A percentile compares a stretch with the other conserved stretches of the same genome.
phyloP scores from a whole-genome alignment of 2,113 vertebrate species.

The Xyliphius kryptos region DNA sequence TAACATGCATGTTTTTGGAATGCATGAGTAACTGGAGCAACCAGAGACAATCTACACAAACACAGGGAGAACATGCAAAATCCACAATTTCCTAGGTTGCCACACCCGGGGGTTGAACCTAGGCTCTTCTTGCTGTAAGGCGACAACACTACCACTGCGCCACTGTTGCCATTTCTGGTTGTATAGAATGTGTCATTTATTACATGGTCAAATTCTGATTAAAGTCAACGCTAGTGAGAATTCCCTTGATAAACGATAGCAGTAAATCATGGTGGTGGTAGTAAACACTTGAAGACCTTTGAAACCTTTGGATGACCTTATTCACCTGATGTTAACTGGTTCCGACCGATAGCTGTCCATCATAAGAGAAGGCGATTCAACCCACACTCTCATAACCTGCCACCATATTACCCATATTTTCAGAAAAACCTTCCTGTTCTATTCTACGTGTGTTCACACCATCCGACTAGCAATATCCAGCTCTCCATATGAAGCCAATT shows the following conservation, averaged over 20 bases:
- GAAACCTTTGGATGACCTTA: neutral
- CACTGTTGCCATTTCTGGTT: too few relatives aligned
- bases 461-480: slow-evolving; percentile 11
- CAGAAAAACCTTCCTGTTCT: slow-evolving; percentile 2
- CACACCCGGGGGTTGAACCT: too few relatives aligned
- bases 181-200: neutral
- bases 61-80: too few relatives aligned
- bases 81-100: too few relatives aligned
- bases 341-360: slow-evolving; percentile 4
- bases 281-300: too few relatives aligned
- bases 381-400: neutral
- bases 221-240: neutral
- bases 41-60: too few relatives aligned
- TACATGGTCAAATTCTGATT: neutral
- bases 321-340: slow-evolving; percentile 11
- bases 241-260: neutral
- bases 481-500: slow-evolving; percentile 5
- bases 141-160: too few relatives aligned
- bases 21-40: too few relatives aligned
- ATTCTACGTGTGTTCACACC: neutral
- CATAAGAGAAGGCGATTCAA: neutral
- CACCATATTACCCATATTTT: slow-evolving; percentile 5
- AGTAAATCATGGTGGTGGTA: neutral
- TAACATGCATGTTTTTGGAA: too few relatives aligned
- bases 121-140: too few relatives aligned